Conservation (phyloP, 1,140 invertebrate genomes). For the Eubasilissa regina region DNA sequence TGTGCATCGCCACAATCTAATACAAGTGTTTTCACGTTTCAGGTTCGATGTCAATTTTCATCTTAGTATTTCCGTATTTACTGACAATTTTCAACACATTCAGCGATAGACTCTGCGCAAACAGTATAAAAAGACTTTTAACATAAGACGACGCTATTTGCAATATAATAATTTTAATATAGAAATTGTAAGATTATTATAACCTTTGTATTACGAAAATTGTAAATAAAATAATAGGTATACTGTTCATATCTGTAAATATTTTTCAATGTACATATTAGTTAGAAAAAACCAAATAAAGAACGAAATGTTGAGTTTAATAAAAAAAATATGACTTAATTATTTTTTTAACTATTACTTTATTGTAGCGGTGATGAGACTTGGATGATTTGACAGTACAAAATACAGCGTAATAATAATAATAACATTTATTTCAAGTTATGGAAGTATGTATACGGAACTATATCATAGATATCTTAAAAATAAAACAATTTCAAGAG, state of each 20-base stretch:
- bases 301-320: conserved; percentile 34
- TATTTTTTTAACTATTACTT: background rate
- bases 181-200: background rate
- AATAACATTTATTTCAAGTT: no score
- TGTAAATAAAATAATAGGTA: conserved; percentile 22
- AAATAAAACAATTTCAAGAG: no score
- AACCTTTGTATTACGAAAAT: conserved; percentile 10
- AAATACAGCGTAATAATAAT: no score
- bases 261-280: conserved; percentile 24
- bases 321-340: conserved; percentile 13
- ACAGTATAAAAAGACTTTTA: conserved; percentile 35
- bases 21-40: background rate
- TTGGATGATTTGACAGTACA: no score
- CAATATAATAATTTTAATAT: conserved; percentile 14
- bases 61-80: conserved; percentile 20
- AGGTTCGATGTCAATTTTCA: conserved; percentile 37
- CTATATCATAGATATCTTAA: no score
- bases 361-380: no score
- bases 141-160: background rate
- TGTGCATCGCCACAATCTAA: no score
- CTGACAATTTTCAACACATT: conserved; percentile 30
- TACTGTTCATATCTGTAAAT: conserved; percentile 12
- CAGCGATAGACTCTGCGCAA: conserved; percentile 12
- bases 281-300: conserved; percentile 20
- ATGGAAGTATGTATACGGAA: no score